Evolutionary conservation across 2,888 invertebrate genomes (phyloP).

Genomic region (Steinernema scapterisci): DNA sequence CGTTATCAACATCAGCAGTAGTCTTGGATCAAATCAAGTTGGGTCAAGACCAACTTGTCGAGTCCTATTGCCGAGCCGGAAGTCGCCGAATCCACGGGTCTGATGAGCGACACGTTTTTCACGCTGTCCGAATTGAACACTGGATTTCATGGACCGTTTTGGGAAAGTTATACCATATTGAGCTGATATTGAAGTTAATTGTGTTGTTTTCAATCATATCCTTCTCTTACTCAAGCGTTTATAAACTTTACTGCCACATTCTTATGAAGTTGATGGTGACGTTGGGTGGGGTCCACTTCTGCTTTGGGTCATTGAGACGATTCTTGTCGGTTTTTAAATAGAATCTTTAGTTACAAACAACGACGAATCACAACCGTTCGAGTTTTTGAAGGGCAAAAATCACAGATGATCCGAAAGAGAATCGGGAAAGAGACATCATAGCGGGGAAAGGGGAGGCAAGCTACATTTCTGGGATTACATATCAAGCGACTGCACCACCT

Average conservation of each 20-base stretch:
- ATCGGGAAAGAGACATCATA: neutral
- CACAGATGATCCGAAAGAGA: slow-evolving; percentile 11
- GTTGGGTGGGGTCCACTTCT: too few relatives aligned
- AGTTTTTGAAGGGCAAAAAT: neutral
- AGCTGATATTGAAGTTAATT: too few relatives aligned
- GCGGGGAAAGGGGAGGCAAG: neutral
- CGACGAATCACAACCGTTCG: slow-evolving; percentile 15
- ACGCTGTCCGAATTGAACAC: neutral
- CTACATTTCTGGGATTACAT: neutral
- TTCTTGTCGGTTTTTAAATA: too few relatives aligned
- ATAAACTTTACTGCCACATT: too few relatives aligned
- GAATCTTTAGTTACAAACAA: neutral
- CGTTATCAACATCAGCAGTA: neutral
- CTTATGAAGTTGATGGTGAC: too few relatives aligned
- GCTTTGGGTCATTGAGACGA: too few relatives aligned
- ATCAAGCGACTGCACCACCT: neutral
- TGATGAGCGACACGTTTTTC: neutral
- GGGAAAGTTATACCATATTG: neutral
- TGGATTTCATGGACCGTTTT: neutral
- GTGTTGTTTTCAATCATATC: too few relatives aligned
- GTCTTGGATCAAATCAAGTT: neutral
- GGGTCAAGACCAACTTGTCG: neutral
- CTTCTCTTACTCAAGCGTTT: too few relatives aligned
- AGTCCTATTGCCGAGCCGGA: neutral
- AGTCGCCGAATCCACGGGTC: neutral